phyloP scores from a whole-genome alignment of 2,888 invertebrate genomes.

The Microplitis deprimator region DNA sequence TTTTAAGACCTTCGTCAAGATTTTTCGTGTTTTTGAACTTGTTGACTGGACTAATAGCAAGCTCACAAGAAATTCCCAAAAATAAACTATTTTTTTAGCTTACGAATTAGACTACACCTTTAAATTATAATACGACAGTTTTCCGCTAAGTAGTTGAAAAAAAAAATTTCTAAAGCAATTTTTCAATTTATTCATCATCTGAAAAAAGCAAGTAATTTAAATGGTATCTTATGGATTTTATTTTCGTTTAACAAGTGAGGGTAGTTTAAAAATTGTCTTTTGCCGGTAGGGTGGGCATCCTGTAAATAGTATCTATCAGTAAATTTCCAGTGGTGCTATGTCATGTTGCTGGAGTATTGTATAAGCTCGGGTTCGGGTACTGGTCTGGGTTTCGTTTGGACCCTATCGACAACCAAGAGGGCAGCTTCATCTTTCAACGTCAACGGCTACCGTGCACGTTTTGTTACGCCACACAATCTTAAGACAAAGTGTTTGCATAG shows the following conservation, averaged over 20 bases:
- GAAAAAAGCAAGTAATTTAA: background rate
- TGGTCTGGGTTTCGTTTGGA: constrained; percentile 42
- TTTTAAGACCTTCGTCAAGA: too few relatives aligned
- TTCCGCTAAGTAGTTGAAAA: background rate
- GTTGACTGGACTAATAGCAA: too few relatives aligned
- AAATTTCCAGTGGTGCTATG: constrained; percentile 68
- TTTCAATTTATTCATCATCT: background rate
- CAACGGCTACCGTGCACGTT: constrained; percentile 56
- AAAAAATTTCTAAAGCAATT: background rate
- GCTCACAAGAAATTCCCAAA: too few relatives aligned
- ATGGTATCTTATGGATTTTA: background rate
- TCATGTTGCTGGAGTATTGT: constrained; percentile 62
- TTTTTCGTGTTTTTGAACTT: too few relatives aligned
- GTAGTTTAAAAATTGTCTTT: constrained; percentile 54
- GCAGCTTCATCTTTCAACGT: constrained; percentile 69
- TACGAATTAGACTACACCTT: background rate
- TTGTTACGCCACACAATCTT: constrained; percentile 20
- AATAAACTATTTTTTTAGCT: too few relatives aligned
- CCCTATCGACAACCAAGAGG: constrained; percentile 59
- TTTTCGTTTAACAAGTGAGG: background rate
- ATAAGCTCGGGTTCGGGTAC: too few relatives aligned
- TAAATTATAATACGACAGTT: background rate
- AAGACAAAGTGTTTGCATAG: constrained; percentile 6
- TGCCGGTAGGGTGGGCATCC: constrained; percentile 54
- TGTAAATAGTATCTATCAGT: constrained; percentile 71